Base-by-base conservation (phyloP, 53 echinoderm and acorn worm genomes). In the Apostichopus leukothele region DNA sequence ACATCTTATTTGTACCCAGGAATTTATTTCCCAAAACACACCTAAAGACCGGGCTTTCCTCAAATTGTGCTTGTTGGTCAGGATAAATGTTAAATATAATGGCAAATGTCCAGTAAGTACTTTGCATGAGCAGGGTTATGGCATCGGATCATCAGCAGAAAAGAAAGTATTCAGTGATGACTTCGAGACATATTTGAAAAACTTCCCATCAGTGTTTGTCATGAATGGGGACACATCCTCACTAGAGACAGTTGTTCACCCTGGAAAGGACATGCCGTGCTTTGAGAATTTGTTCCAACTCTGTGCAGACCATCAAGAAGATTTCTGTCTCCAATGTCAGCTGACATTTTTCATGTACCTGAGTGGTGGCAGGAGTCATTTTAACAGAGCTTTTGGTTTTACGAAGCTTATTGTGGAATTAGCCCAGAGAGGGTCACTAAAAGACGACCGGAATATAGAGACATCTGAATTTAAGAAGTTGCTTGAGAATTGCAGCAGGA, bases 1-100 rank as follows among this genome's bases (percentile, higher is more conserved):
- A 55, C 59, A 54, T 0, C 59, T 81, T 19, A 81, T 81, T 60
- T 54, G n/a, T 14, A 55, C 81, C 51, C 50, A 81, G 55, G 81
- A 81, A 22, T 81, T 81, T 81, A 18, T 81, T 11, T 81, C 81
- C 11, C n/a, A 50, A n/a, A 54, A 81, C 59, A 81, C 54, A n/a
- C 81, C 81, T 6, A 5, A 55, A 19, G 55, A 81, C 6, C 39
- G 59, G n/a, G 81, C 55, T 59, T 59, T 52, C 23, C 81, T 81
- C 7, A 81, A 81, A 59, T 13, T 81, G 53, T 81, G 81, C 23
- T 54, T 81, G 13, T 18, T 81, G 20, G 59, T 81, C 5, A 22
- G 51, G 53, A 55, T 54, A 8, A 54, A 81, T 81, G 5, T 22
- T 16, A 81, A 54, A 59, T 21, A n/a, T 9, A 52, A 81, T 5